Percentiles rank a stretch among this genome's conserved stretches.
phyloP scores from a whole-genome alignment of 2,888 invertebrate genomes.

The Seira musarum region DNA sequence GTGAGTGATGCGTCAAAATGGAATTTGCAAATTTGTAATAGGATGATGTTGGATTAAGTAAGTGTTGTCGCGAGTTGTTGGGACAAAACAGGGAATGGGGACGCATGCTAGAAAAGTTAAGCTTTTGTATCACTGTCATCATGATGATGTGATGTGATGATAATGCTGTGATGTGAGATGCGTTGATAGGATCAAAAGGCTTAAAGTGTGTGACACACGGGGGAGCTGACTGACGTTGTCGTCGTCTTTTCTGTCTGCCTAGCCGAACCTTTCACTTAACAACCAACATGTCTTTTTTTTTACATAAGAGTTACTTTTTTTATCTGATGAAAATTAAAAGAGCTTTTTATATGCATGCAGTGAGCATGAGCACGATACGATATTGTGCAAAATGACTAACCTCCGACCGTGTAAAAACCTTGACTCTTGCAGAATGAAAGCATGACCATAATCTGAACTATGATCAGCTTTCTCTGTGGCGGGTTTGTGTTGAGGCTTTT shows the following conservation, averaged over 20 bases:
- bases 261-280: not conserved
- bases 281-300: not conserved
- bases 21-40: not conserved
- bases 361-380: too few relatives aligned
- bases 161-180: conserved; percentile 1
- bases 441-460: too few relatives aligned
- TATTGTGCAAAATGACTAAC: too few relatives aligned
- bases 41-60: conserved; percentile 4
- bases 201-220: not conserved
- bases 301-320: too few relatives aligned
- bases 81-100: not conserved
- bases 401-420: too few relatives aligned
- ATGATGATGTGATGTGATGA: not conserved
- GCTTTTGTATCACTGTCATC: not conserved
- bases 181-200: conserved; percentile 13
- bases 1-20: not conserved
- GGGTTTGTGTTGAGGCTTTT: too few relatives aligned
- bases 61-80: not conserved
- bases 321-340: not conserved
- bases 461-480: too few relatives aligned
- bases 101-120: not conserved
- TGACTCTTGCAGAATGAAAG: too few relatives aligned
- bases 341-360: not conserved
- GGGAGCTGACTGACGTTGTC: not conserved
- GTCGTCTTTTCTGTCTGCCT: not conserved